These are phyloP conservation scores for Acromyrmex charruanus DNA, from an alignment of 1,140 invertebrate species.

Conservation along the genomic window DNA sequence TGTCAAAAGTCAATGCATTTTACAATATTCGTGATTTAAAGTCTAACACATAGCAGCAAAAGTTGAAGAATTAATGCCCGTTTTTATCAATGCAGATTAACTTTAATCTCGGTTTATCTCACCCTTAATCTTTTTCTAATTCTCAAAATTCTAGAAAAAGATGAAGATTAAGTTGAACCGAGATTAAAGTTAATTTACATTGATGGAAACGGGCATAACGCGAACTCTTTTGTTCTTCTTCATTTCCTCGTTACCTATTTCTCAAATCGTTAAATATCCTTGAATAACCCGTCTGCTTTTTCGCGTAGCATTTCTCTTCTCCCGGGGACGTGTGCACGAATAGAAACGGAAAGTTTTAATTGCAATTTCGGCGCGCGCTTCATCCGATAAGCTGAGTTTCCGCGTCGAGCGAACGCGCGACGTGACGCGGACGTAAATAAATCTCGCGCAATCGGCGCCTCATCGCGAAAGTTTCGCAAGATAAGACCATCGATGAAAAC, in stretches of 20 bases:
- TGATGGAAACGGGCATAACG: too few species aligned
- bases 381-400: conserved; percentile 55
- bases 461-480: conserved; percentile 62
- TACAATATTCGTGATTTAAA: background rate
- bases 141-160: too few species aligned
- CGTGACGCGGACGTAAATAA: conserved; percentile 62
- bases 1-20: background rate
- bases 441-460: conserved; percentile 62
- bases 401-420: conserved; percentile 34
- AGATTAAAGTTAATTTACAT: too few species aligned
- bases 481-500: conserved; percentile 56
- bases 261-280: background rate
- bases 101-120: too few species aligned
- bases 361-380: conserved; percentile 58
- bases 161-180: too few species aligned
- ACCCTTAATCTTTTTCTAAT: too few species aligned
- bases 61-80: background rate
- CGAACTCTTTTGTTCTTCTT: background rate
- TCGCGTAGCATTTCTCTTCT: background rate
- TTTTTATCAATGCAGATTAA: too few species aligned
- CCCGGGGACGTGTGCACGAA: conserved; percentile 32
- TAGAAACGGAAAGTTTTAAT: conserved; percentile 64
- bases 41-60: background rate
- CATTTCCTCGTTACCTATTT: conserved; percentile 7
- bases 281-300: conserved; percentile 40